Conservation (phyloP, 2,797 vertebrate genomes). For the Agapornis canus region DNA sequence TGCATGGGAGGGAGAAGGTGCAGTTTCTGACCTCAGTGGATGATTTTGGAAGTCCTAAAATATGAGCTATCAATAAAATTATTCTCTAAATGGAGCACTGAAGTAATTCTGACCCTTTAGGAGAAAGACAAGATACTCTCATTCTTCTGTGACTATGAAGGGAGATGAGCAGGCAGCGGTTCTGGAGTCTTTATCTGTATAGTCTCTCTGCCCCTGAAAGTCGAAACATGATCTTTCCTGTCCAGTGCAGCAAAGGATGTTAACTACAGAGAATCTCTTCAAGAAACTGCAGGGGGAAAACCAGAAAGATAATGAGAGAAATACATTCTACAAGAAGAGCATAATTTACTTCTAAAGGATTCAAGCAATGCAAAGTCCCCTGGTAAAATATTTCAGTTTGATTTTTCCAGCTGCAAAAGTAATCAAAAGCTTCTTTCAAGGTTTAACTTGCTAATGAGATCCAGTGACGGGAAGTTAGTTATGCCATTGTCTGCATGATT, state of each 20-base stretch:
- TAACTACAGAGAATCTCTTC: not conserved
- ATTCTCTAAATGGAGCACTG: not conserved
- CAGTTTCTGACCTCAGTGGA: not conserved
- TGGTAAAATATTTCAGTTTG: conserved; percentile 56
- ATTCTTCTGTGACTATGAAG: not conserved
- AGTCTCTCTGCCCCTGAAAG: not conserved
- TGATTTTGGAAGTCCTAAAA: not conserved
- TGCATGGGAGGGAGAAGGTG: not conserved
- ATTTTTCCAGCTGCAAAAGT: conserved; percentile 46
- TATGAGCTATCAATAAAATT: not conserved
- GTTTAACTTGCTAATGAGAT: conserved; percentile 63
- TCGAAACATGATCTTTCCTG: not conserved
- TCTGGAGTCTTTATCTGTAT: not conserved
- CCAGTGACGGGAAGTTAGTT: conserved; percentile 58
- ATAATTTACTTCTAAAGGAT: conserved; percentile 27
- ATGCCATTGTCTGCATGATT: conserved; percentile 43
- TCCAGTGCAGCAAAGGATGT: not conserved
- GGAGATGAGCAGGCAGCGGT: not conserved
- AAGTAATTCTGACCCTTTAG: not conserved
- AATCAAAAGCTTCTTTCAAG: conserved; percentile 64
- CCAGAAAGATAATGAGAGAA: not conserved
- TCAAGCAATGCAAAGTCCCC: conserved; percentile 9
- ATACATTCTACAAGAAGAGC: not conserved
- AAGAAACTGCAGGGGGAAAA: not conserved
- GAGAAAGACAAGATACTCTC: not conserved